Evolutionary conservation across 2,797 vertebrate species (phyloP).

Genomic region (Tokudaia tokunoshimensis): DNA sequence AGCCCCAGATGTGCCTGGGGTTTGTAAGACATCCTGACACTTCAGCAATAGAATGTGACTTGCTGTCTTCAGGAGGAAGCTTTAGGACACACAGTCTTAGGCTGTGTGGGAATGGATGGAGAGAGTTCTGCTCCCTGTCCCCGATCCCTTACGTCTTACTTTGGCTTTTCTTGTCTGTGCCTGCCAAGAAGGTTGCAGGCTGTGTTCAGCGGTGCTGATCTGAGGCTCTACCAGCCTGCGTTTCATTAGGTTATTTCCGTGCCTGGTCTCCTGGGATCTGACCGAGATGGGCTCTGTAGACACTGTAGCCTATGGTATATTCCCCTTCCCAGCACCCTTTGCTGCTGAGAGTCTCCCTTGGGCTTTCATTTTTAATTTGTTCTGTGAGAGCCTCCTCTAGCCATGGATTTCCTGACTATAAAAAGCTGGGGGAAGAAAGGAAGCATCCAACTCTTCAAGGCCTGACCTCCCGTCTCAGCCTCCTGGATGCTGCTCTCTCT

Average conservation of each 20-base stretch:
- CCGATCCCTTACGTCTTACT: neutral
- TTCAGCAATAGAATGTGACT: neutral
- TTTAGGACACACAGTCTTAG: neutral
- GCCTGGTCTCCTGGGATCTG: slow-evolving; percentile 42
- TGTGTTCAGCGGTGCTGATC: slow-evolving; percentile 60
- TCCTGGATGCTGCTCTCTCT: neutral
- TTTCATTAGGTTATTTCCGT: slow-evolving; percentile 54
- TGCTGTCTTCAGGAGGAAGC: neutral
- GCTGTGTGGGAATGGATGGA: neutral
- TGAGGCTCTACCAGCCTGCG: slow-evolving; percentile 32
- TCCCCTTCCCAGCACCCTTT: neutral
- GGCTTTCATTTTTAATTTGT: neutral
- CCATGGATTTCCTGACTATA: neutral
- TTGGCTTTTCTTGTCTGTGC: slow-evolving; percentile 61
- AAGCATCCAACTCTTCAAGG: neutral
- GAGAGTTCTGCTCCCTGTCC: neutral
- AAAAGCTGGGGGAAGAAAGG: neutral
- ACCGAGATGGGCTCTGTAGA: neutral
- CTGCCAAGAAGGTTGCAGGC: slow-evolving; percentile 55
- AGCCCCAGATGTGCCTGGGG: neutral
- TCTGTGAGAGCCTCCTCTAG: neutral
- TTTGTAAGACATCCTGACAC: neutral
- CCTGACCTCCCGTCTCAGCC: neutral
- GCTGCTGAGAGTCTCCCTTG: neutral
- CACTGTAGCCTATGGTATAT: neutral